phyloP scores from a whole-genome alignment of 2,888 invertebrate species.

The Neoaliturus tenellus region DNA sequence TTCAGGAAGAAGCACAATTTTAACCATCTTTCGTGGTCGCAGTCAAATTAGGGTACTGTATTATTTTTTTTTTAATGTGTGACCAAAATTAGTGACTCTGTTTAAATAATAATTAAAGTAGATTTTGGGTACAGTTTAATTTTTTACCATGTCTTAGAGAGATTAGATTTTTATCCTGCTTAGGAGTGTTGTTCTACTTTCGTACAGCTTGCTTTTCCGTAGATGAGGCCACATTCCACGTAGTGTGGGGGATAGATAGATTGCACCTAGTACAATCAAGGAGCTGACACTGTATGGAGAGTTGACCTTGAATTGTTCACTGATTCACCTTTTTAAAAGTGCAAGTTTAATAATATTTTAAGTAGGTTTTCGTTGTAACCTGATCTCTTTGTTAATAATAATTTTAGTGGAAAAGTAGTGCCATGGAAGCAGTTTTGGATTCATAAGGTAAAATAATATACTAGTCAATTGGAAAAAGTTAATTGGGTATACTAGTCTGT shows the following conservation, averaged over 20 bases:
- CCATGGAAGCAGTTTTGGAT: too few relatives aligned
- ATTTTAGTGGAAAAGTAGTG: not conserved
- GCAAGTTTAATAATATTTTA: too few relatives aligned
- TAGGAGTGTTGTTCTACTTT: conserved; percentile 6
- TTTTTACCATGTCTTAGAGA: not conserved
- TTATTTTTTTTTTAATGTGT: not conserved
- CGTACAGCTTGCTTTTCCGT: conserved; percentile 16
- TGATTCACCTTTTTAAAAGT: too few relatives aligned
- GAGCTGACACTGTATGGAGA: conserved; percentile 30
- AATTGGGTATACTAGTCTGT: too few relatives aligned
- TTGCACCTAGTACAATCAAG: conserved; percentile 32
- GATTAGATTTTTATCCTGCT: not conserved
- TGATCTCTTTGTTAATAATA: not conserved
- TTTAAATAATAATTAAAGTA: not conserved
- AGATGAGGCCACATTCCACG: conserved; percentile 28
- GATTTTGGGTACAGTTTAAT: not conserved
- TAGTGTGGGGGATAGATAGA: conserved; percentile 27
- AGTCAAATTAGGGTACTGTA: not conserved
- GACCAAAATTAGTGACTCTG: not conserved
- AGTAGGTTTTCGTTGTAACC: too few relatives aligned
- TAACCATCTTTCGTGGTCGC: not conserved
- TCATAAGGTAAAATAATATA: too few relatives aligned
- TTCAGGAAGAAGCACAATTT: conserved; percentile 5
- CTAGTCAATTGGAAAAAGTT: not conserved
- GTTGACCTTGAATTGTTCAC: not conserved